These are phyloP conservation scores for Oligia latruncula DNA, from an alignment of 2,888 invertebrate species.

Conservation along the genomic window DNA sequence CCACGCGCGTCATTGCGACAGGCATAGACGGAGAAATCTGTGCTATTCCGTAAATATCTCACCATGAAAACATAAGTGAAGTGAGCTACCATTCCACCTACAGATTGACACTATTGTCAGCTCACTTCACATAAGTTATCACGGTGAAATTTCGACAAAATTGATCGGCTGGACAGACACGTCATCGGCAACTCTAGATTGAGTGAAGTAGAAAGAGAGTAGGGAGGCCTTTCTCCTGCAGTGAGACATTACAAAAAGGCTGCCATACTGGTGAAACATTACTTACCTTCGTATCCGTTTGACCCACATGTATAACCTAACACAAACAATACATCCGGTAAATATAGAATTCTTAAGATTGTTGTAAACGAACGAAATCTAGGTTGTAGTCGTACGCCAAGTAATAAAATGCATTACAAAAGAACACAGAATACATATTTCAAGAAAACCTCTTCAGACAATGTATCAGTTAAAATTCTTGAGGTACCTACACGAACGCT, in stretches of 20 bases:
- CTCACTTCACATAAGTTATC: not conserved
- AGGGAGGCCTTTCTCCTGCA: not conserved
- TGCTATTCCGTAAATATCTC: too few relatives aligned
- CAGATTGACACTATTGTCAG: not conserved
- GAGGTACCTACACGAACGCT: constrained; percentile 15
- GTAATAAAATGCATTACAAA: constrained; percentile 33
- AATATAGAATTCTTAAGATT: constrained; percentile 33
- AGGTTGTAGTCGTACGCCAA: constrained; percentile 22
- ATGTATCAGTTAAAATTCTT: constrained; percentile 40
- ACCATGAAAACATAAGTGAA: too few relatives aligned
- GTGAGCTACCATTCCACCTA: not conserved
- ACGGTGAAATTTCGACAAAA: not conserved
- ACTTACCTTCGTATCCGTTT: not conserved
- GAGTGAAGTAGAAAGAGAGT: not conserved
- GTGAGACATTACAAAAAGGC: too few relatives aligned
- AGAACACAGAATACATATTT: constrained; percentile 35
- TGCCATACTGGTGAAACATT: not conserved
- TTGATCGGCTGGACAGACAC: not conserved
- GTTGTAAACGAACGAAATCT: constrained; percentile 31
- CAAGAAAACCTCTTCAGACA: constrained; percentile 27
- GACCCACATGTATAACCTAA: not conserved
- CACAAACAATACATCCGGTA: constrained; percentile 10
- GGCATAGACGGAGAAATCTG: not conserved
- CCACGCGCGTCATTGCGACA: not conserved
- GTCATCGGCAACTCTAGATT: not conserved